Base-by-base conservation (phyloP, 1,140 invertebrate genomes). In the Danaus melanippus region DNA sequence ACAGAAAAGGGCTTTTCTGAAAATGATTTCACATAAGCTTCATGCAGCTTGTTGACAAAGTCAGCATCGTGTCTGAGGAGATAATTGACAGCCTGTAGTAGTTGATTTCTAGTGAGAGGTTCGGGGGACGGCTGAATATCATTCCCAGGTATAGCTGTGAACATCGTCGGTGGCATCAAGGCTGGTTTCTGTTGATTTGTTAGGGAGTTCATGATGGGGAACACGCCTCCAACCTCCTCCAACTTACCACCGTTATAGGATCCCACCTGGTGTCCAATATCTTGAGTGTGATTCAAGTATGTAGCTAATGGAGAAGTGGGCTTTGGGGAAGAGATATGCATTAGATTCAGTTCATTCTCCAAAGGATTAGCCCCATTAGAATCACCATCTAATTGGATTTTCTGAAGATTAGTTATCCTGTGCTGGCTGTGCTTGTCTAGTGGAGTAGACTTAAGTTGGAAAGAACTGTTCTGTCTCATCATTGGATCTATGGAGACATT, bases 21-120 rank as follows among this genome's bases (percentile, higher is more conserved):
- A 71, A 94, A 93, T 10, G 93, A 94, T 83, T 95, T 94, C 0
- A 96, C 91, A 77, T 97, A 97, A 48, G 94, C 95, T 87, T 96
- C 95, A 80, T 97, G 95, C 53, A 97, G 87, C 82, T 94, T 95
- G 66, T 91, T 92, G 8, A 96, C 90, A 86, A 97, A 97, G 62
- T 94, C 93, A 9, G 92, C 87, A 83, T 97, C 95, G 84, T 94
- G 94, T 84, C 95, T 94, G 21, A 97, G 88, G 51, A 97, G 88
- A 87, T 96, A 94, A 69, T 92, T 91, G 60, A 97, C 91, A 48
- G 95, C 95, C 87, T 97, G 95, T 42, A 95, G 90, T 46, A 97
- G 88, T 74, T 97, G 96, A 76, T 95, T 93, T 76, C 92, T 92
- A 12, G 95, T 96, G 11, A 97, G 86, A 5, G 95, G 94, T 72